These are phyloP conservation scores for Vulpes ferrilata DNA, from an alignment of 2,113 vertebrate genomes.

Conservation along the genomic window DNA sequence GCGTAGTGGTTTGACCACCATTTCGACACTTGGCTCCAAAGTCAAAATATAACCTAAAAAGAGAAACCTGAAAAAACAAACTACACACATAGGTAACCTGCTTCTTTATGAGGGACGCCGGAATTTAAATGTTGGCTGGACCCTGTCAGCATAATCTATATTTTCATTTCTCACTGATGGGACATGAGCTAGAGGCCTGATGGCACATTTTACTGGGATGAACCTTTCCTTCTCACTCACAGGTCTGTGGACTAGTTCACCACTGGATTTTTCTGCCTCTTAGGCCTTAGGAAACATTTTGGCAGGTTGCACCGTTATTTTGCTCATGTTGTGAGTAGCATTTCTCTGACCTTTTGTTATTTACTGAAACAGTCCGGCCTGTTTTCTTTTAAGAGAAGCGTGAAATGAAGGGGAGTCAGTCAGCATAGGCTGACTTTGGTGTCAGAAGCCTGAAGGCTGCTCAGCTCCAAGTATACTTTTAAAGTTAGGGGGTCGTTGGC, in stretches of 20 bases:
- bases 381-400: slow-evolving; percentile 86
- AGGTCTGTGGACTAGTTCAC: not conserved
- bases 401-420: slow-evolving; percentile 82
- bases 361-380: slow-evolving; percentile 86
- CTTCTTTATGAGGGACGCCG: not conserved
- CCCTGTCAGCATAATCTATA: not conserved
- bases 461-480: slow-evolving; percentile 11
- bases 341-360: slow-evolving; percentile 85
- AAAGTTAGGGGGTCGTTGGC: not conserved
- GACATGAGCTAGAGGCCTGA: rapidly evolving
- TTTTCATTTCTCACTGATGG: not conserved
- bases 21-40: not conserved
- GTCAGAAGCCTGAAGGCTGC: slow-evolving; percentile 12
- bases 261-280: slow-evolving; percentile 19
- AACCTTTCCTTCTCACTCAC: not conserved
- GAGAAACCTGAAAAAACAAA: not conserved
- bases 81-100: rapidly evolving
- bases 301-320: slow-evolving; percentile 78
- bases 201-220: not conserved
- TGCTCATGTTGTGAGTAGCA: slow-evolving; percentile 76
- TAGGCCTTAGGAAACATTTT: slow-evolving; percentile 70
- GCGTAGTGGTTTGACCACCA: not conserved
- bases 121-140: not conserved
- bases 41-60: not conserved
- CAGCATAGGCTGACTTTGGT: slow-evolving; percentile 25